Base-by-base conservation (phyloP, 2,888 invertebrate species). In the Junonia oenone region DNA sequence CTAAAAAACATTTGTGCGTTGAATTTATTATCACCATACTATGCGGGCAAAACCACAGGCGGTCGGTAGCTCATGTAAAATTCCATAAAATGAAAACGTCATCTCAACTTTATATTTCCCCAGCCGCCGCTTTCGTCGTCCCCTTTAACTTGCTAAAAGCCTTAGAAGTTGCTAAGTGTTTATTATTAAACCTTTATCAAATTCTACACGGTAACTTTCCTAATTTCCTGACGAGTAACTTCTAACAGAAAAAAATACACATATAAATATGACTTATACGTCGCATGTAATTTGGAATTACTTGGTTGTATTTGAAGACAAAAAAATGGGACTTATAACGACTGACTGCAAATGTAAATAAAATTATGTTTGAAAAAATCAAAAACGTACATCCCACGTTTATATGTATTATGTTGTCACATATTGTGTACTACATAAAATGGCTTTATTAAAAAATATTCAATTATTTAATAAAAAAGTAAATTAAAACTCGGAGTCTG, bases 1-100 rank as follows among this genome's bases (percentile, higher is more conserved):
- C 27, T 53, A 47, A 47, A 29, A 40, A 47, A 38, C 46, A 46
- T 52, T 52, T 46, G 47, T 38, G 47, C 37, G 31, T 53, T 37
- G 35, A 53, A 47, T 47, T 40, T 47, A 53, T 47, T 53, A 53
- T 27, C 13, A 53, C 38, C 29, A 53, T 47, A 38, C 47, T 26
- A 53, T 53, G 47, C 53, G 53, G 47, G 53, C 40, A 22, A 53
- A 53, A 53, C 53, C 53, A 38, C 47, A 40, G 47, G 53, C 53
- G 47, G 45, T 33, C 51, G 35, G 46, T 29, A 47, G 26, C n/a
- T 43, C 43, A 26, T 13, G 8, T 8, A 26, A 26, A 26, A 26
- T 43, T 3, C 37, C 29, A 47, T 14, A 22, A 47, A 22, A 14
- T 40, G 46, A 51, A 51, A 56, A 56, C 13, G 13, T 43, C 38